A percentile compares a stretch with the other conserved stretches of the same genome.
These are phyloP conservation scores for Hypselothyrea guttata DNA, from an alignment of 2,888 invertebrate species.

Conservation along the genomic window DNA sequence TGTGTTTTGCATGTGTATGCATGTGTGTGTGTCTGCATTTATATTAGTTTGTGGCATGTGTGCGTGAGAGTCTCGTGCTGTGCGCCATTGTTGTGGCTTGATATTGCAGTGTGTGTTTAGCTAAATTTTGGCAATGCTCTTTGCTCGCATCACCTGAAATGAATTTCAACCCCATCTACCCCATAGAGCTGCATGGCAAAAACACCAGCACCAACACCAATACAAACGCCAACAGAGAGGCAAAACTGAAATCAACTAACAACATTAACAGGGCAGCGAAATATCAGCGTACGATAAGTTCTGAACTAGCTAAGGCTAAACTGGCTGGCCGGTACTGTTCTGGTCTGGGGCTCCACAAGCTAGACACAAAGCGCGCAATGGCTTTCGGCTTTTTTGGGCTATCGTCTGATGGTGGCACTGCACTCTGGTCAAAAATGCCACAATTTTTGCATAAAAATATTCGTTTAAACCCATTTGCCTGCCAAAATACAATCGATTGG, in stretches of 20 bases:
- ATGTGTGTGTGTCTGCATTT: slow-evolving; percentile 9
- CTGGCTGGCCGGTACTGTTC: slow-evolving; percentile 9
- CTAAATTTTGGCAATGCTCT: slow-evolving; percentile 74
- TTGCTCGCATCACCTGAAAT: slow-evolving; percentile 76
- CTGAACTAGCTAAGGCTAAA: slow-evolving; percentile 10
- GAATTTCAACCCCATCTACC: slow-evolving; percentile 58
- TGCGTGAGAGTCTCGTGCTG: slow-evolving; percentile 28
- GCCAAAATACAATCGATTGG: no score
- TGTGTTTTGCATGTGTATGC: no score
- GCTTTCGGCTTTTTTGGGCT: slow-evolving; percentile 4
- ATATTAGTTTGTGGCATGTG: slow-evolving; percentile 7
- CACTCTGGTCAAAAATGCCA: no score
- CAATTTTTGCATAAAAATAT: no score
- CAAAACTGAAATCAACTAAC: slow-evolving; percentile 79
- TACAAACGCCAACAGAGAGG: slow-evolving; percentile 49
- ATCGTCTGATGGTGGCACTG: no score
- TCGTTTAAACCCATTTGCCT: no score
- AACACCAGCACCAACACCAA: slow-evolving; percentile 18
- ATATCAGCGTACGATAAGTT: slow-evolving; percentile 55
- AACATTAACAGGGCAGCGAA: slow-evolving; percentile 74
- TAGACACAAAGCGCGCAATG: slow-evolving; percentile 60
- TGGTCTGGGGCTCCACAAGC: slow-evolving; percentile 36
- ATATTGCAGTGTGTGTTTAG: slow-evolving; percentile 52
- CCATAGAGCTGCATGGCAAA: slow-evolving; percentile 44
- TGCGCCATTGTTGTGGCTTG: slow-evolving; percentile 33